These are phyloP conservation scores for Nasua narica DNA, from an alignment of 2,797 vertebrate species.

Conservation along the genomic window DNA sequence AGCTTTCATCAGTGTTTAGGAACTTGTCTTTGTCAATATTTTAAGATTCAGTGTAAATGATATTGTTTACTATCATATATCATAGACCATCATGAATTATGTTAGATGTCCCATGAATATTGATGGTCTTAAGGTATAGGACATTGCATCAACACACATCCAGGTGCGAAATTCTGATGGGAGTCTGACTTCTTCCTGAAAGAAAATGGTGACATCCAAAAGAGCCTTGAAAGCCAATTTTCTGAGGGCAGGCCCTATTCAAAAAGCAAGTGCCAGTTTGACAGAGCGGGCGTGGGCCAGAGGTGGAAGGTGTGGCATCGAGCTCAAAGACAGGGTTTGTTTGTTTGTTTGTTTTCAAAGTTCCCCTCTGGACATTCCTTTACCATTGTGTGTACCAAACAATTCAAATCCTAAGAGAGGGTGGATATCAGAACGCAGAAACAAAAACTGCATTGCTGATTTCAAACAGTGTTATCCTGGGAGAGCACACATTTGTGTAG, in stretches of 20 bases:
- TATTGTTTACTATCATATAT: slow-evolving; percentile 85
- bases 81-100: slow-evolving; percentile 86
- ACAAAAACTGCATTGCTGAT: slow-evolving; percentile 62
- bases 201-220: slow-evolving; percentile 71
- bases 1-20: slow-evolving; percentile 86
- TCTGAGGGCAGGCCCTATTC: slow-evolving; percentile 47
- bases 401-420: slow-evolving; percentile 21
- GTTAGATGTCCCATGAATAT: slow-evolving; percentile 85
- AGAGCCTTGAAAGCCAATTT: slow-evolving; percentile 69
- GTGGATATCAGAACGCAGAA: background rate
- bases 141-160: slow-evolving; percentile 83
- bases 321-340: slow-evolving; percentile 10
- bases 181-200: slow-evolving; percentile 75
- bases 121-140: slow-evolving; percentile 82
- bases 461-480: slow-evolving; percentile 39
- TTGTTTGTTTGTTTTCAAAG: slow-evolving; percentile 20
- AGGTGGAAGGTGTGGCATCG: slow-evolving; percentile 15
- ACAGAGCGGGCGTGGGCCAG: background rate
- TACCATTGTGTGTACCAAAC: slow-evolving; percentile 53
- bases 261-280: background rate
- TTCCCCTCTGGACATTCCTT: background rate
- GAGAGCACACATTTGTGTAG: slow-evolving; percentile 44
- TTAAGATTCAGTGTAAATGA: slow-evolving; percentile 87
- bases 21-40: slow-evolving; percentile 89
- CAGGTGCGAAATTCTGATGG: slow-evolving; percentile 82